Evolutionary conservation across 2,113 vertebrate species (phyloP).

Genomic region (Dasyornis broadbenti): DNA sequence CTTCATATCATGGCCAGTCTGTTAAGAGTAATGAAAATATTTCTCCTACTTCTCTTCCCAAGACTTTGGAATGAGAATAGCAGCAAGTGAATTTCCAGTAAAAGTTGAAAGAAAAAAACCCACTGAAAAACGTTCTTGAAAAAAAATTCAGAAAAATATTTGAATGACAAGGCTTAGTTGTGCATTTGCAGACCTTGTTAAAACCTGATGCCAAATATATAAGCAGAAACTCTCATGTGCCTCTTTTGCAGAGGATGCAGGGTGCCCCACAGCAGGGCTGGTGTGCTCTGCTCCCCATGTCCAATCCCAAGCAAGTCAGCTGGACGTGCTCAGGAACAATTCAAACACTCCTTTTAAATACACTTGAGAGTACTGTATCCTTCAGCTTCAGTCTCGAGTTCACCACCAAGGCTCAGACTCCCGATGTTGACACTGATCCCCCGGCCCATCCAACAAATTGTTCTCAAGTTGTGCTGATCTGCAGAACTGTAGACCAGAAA

Average conservation of each 20-base stretch:
- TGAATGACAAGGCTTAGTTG: not conserved
- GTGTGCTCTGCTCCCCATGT: not conserved
- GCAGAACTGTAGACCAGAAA: not conserved
- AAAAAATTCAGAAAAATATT: not conserved
- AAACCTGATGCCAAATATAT: not conserved
- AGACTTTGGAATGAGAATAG: not conserved
- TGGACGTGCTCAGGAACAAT: not conserved
- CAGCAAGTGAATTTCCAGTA: not conserved
- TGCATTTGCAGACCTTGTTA: not conserved
- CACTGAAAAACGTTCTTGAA: fast-evolving
- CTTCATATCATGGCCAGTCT: not conserved
- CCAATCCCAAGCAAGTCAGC: not conserved
- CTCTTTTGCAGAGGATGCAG: fast-evolving
- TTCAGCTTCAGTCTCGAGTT: not conserved
- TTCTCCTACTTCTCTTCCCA: not conserved
- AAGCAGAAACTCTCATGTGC: not conserved
- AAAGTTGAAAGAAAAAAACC: fast-evolving
- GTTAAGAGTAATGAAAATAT: not conserved
- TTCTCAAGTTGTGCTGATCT: not conserved
- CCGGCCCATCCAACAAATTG: not conserved
- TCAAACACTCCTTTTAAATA: not conserved
- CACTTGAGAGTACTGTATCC: not conserved
- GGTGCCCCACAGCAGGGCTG: not conserved
- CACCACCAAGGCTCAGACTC: not conserved
- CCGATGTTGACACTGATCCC: not conserved